Base-by-base conservation (phyloP, 2,797 vertebrate species). In the Oreortyx pictus region DNA sequence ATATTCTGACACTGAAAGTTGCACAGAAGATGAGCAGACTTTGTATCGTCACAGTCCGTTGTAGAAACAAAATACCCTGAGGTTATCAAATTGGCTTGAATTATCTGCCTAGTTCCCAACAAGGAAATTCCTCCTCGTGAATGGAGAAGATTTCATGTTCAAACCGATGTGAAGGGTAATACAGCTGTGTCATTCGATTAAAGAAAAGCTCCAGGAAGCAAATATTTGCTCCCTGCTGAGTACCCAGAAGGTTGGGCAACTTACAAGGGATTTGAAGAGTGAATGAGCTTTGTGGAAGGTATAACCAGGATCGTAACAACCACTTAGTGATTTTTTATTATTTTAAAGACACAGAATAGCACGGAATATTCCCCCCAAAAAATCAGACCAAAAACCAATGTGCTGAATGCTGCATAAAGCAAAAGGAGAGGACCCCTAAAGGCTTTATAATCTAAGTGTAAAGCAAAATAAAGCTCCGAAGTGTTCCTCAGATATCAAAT, bases 151-250 rank as follows among this genome's bases (percentile, higher is more conserved):
- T 33, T 94, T 77, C 68, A 41, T 9, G 22, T 57, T 70, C 61
- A 72, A 29, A 73, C 41, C 43, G 60, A 64, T 87, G 35, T 22
- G 54, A 70, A 62, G 35, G 61, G 22, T 29, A 87, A 77, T 27
- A 65, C 8, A 85, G 44, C 35, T 66, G 7, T 50, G 47, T 52
- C 39, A 47, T 44, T 81, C 37, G 20, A 73, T 31, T 37, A 6
- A 43, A 50, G 41, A 90, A 72, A 13, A 12, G 9, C 49, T 81
- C 44, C 59, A 81, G 75, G 72, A 88, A 92, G 70, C 62, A 80
- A 84, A 33, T 83, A 82, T 83, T 91, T 92, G 46, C 82, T 77
- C 39, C 85, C 43, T 90, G 43, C 22, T 86, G 68, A 93, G 24
- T 60, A 87, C 77, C 12, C 80, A 68, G 46, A 65, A 72, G 10